phyloP scores from a whole-genome alignment of 2,888 invertebrate genomes.

The Trimorus sp. region DNA sequence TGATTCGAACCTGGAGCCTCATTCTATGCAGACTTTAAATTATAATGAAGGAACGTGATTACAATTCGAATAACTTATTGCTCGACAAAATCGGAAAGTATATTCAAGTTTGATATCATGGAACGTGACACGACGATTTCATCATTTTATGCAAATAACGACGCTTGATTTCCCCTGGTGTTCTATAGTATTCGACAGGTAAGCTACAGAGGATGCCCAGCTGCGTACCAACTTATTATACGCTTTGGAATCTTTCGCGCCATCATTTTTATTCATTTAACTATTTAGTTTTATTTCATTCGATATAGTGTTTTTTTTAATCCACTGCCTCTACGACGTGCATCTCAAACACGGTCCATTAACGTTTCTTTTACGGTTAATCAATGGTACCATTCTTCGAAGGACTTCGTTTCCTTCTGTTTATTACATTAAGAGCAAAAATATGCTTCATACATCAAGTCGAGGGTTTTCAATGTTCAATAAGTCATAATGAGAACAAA shows the following conservation, averaged over 20 bases:
- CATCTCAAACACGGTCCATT: conserved; percentile 13
- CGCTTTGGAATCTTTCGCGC: conserved; percentile 34
- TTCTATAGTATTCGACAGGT: conserved; percentile 69
- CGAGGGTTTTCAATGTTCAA: background rate
- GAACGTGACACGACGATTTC: conserved; percentile 78
- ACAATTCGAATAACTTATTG: conserved; percentile 64
- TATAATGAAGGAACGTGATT: conserved; percentile 64
- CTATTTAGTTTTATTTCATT: conserved; percentile 46
- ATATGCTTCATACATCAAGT: background rate
- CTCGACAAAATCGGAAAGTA: conserved; percentile 62
- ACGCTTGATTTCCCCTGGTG: conserved; percentile 81
- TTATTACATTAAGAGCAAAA: conserved; percentile 24
- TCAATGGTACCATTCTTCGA: conserved; percentile 28
- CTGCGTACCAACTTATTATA: conserved; percentile 43
- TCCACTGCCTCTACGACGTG: conserved; percentile 14
- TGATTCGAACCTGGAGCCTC: conserved; percentile 14
- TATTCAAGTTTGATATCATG: conserved; percentile 65
- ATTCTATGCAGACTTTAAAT: conserved; percentile 47
- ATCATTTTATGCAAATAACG: conserved; percentile 82
- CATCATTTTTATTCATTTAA: conserved; percentile 55
- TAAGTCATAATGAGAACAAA: too few relatives aligned
- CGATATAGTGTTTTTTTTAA: conserved; percentile 37
- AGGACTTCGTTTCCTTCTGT: conserved; percentile 10
- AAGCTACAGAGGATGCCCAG: conserved; percentile 42
- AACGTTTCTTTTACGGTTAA: conserved; percentile 29